Conservation (phyloP, 2,113 vertebrate genomes). For the Euleptes europaea region DNA sequence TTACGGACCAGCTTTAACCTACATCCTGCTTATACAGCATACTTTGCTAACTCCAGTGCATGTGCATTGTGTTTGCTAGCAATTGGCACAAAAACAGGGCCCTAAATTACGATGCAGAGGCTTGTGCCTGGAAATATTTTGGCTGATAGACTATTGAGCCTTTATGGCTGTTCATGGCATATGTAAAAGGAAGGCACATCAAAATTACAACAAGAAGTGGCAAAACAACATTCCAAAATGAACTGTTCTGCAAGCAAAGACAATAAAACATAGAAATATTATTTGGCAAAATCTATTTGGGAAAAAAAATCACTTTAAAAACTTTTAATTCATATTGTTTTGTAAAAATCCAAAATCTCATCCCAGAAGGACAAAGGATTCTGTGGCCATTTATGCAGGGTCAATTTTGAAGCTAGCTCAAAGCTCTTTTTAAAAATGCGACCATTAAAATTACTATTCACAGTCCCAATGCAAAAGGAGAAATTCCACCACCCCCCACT, state of each 20-base stretch:
- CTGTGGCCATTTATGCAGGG: too few relatives aligned
- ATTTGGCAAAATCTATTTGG: not conserved
- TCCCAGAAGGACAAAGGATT: not conserved
- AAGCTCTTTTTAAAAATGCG: too few relatives aligned
- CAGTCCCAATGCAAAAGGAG: too few relatives aligned
- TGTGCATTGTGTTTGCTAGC: not conserved
- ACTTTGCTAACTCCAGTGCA: not conserved
- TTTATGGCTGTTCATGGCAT: not conserved
- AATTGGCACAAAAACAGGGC: not conserved
- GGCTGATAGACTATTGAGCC: constrained; percentile 20
- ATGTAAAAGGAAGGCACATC: not conserved
- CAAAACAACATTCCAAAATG: not conserved
- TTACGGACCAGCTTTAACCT: not conserved
- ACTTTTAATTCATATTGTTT: not conserved
- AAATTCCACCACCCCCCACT: too few relatives aligned
- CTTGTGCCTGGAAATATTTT: not conserved
- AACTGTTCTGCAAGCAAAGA: not conserved
- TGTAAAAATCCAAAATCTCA: not conserved
- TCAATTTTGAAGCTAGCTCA: too few relatives aligned
- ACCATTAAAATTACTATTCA: too few relatives aligned
- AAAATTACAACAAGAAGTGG: not conserved
- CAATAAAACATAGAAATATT: constrained; percentile 22
- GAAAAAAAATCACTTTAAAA: not conserved
- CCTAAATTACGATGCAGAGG: not conserved
- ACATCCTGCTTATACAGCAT: not conserved